Percentiles rank a stretch among this genome's conserved stretches.
phyloP scores from a whole-genome alignment of 1,140 invertebrate genomes.

The Myzus persicae region DNA sequence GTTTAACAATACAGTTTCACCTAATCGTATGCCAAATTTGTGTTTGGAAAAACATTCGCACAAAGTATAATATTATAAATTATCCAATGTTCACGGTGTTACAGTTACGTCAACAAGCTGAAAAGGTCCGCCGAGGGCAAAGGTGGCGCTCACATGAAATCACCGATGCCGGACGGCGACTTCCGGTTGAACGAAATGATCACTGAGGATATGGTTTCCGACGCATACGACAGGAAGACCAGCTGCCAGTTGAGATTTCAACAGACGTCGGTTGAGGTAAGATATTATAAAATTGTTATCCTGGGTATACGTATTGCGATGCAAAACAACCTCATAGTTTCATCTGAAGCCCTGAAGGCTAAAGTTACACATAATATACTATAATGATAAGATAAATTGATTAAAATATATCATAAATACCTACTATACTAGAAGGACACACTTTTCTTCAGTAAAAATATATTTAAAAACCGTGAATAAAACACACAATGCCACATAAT shows the following conservation, averaged over 20 bases:
- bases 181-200: conserved; percentile 59
- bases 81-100: neutral
- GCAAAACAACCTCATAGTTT: too few relatives aligned
- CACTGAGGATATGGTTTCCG: conserved; percentile 62
- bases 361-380: neutral
- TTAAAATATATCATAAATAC: neutral
- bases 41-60: neutral
- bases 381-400: neutral
- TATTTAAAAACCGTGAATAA: too few relatives aligned
- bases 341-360: neutral
- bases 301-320: neutral
- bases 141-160: conserved; percentile 31
- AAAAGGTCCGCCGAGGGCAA: conserved; percentile 48
- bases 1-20: neutral
- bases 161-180: conserved; percentile 5
- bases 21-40: neutral
- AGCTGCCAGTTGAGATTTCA: conserved; percentile 84
- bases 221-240: conserved; percentile 62
- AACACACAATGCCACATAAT: too few relatives aligned
- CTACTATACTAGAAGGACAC: neutral
- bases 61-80: neutral
- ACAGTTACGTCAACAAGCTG: conserved; percentile 41
- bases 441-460: neutral
- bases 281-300: neutral
- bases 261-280: conserved; percentile 84